Conservation (phyloP, 1,140 invertebrate species). For the Dendrolimus kikuchii region DNA sequence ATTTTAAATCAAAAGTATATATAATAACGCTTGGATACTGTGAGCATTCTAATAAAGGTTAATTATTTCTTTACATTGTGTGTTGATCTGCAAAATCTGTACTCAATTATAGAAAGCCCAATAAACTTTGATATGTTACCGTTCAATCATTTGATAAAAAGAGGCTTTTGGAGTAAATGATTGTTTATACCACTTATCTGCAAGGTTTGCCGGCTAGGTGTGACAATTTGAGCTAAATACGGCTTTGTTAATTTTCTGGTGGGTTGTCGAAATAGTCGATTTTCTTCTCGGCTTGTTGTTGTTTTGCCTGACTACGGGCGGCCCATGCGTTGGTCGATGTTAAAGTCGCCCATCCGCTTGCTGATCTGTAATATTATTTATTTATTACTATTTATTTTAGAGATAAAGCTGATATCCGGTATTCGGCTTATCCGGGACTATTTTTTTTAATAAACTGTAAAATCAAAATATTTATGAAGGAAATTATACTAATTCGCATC, state of each 20-base stretch:
- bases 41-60: too few relatives aligned
- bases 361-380: slow-evolving; percentile 20
- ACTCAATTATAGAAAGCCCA: too few relatives aligned
- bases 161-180: background rate
- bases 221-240: slow-evolving; percentile 2
- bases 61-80: too few relatives aligned
- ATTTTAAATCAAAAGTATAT: too few relatives aligned
- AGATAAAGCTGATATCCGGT: background rate
- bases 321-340: slow-evolving; percentile 62
- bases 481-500: too few relatives aligned
- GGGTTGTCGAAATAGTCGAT: slow-evolving; percentile 66
- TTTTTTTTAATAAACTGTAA: too few relatives aligned
- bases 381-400: background rate
- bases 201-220: slow-evolving; percentile 1
- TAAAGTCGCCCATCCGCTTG: slow-evolving; percentile 55
- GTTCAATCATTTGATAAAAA: too few relatives aligned
- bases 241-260: slow-evolving; percentile 43
- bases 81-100: too few relatives aligned
- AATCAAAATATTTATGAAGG: too few relatives aligned
- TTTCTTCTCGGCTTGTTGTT: slow-evolving; percentile 17
- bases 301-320: slow-evolving; percentile 40
- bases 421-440: too few relatives aligned
- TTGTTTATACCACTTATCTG: background rate
- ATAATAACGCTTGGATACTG: too few relatives aligned
- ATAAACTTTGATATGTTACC: too few relatives aligned